Percentiles rank a stretch among this genome's conserved stretches.
Evolutionary conservation across 2,888 invertebrate genomes (phyloP).

Genomic region (Hermaeophaga mercurialis): DNA sequence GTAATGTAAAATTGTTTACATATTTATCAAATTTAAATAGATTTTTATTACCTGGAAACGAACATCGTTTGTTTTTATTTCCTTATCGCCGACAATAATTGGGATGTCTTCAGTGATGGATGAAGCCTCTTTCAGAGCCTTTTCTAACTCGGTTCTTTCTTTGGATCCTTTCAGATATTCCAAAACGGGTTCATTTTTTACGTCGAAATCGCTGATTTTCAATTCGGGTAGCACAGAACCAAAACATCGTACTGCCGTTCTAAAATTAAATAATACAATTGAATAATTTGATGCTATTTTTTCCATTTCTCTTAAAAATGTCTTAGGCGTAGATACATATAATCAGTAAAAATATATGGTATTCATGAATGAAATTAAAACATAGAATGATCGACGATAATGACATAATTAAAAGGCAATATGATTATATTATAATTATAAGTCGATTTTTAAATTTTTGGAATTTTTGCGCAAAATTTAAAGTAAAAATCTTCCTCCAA

Average conservation of each 20-base stretch:
- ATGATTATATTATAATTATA: no score
- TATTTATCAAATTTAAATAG: no score
- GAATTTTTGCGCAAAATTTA: no score
- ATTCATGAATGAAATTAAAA: no score
- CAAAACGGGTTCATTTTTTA: conserved; percentile 81
- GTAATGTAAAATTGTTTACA: neutral
- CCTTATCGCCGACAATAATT: conserved; percentile 94
- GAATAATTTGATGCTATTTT: no score
- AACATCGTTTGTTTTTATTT: conserved; percentile 75
- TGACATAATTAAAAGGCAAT: no score
- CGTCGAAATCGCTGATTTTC: conserved; percentile 69
- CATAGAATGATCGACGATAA: no score
- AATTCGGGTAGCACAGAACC: conserved; percentile 70
- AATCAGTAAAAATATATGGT: no score
- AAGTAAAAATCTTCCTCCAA: no score
- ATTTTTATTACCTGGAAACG: conserved; percentile 72
- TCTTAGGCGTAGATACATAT: no score
- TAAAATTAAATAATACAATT: conserved; percentile 22
- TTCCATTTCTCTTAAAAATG: no score
- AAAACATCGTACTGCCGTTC: conserved; percentile 58
- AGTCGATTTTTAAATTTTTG: no score
- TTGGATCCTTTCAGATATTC: conserved; percentile 81
- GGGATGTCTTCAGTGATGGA: conserved; percentile 83
- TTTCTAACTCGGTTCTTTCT: conserved; percentile 76
- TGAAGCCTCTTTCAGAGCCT: conserved; percentile 70